A percentile compares a stretch with the other conserved stretches of the same genome.
phyloP scores from a whole-genome alignment of 2,888 invertebrate species.

The Yponomeuta sedellus region DNA sequence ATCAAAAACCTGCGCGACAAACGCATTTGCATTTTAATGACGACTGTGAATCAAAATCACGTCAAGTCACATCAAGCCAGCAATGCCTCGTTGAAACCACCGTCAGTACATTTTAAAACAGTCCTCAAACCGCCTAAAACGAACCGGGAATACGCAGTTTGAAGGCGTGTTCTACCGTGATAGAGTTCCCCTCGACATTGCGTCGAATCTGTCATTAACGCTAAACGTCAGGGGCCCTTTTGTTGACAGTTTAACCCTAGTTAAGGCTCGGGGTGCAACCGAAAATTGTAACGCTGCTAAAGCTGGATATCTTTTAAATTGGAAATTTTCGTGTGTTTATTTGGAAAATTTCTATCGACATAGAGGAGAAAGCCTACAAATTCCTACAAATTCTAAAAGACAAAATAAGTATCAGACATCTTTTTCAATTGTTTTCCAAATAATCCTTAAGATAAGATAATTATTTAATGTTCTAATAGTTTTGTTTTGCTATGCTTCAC shows the following conservation, averaged over 20 bases:
- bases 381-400: too few relatives aligned
- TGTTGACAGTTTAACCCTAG: conserved; percentile 31
- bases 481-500: too few relatives aligned
- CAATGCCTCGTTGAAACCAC: neutral
- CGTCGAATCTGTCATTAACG: conserved; percentile 24
- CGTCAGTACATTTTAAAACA: neutral
- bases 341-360: neutral
- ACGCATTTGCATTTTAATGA: conserved; percentile 44
- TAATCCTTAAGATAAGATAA: too few relatives aligned
- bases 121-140: neutral
- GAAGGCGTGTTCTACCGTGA: neutral
- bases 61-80: conserved; percentile 28
- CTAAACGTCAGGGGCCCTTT: conserved; percentile 20
- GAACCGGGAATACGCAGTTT: neutral
- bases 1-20: conserved; percentile 5
- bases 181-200: conserved; percentile 13
- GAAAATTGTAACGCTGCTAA: neutral
- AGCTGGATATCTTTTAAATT: neutral
- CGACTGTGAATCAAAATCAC: conserved; percentile 34
- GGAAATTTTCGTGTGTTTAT: neutral
- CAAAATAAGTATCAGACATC: too few relatives aligned
- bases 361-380: neutral
- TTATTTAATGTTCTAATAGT: too few relatives aligned
- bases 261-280: conserved; percentile 22
- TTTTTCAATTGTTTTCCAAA: too few relatives aligned